These are phyloP conservation scores for Stenodera caucasica DNA, from an alignment of 2,888 invertebrate genomes.

Conservation along the genomic window DNA sequence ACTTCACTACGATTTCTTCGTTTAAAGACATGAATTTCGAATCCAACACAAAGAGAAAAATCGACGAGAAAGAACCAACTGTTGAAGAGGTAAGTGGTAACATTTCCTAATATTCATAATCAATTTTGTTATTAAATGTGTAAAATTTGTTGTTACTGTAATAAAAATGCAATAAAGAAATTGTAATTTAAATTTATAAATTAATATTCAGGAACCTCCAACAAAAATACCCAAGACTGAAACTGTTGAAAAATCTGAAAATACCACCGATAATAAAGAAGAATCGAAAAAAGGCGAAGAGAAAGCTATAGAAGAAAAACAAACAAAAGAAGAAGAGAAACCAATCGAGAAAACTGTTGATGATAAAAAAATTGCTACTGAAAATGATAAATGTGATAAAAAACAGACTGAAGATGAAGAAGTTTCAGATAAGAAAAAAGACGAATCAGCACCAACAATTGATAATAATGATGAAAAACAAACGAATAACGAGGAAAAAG, in stretches of 20 bases:
- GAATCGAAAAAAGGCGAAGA: conserved; percentile 28
- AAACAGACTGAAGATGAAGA: conserved; percentile 7
- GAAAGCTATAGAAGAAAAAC: conserved; percentile 26
- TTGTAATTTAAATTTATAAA: not conserved
- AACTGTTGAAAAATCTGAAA: conserved; percentile 18
- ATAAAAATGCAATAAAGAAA: conserved; percentile 8
- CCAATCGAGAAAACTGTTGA: conserved; percentile 20
- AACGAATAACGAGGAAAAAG: conserved; percentile 11
- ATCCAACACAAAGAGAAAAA: conserved; percentile 49
- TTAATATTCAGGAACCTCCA: conserved; percentile 52
- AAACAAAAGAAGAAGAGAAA: conserved; percentile 7
- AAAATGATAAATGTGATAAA: conserved; percentile 4
- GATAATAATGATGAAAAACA: conserved; percentile 9
- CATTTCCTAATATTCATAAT: too few species aligned
- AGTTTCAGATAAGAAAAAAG: conserved; percentile 12
- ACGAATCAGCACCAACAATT: conserved; percentile 5
- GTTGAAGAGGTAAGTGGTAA: conserved; percentile 47
- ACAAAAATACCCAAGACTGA: conserved; percentile 62
- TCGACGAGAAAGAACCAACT: conserved; percentile 41
- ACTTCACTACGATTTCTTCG: conserved; percentile 63
- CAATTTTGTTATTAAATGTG: conserved; percentile 11
- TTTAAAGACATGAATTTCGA: conserved; percentile 61
- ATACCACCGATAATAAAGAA: conserved; percentile 26
- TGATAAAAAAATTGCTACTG: conserved; percentile 7
- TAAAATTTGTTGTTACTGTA: conserved; percentile 10